Evolutionary conservation across 2,113 vertebrate species (phyloP), one percentile per base, ranked within the genome.

Genomic region (Microcebus lehilahytsara): DNA sequence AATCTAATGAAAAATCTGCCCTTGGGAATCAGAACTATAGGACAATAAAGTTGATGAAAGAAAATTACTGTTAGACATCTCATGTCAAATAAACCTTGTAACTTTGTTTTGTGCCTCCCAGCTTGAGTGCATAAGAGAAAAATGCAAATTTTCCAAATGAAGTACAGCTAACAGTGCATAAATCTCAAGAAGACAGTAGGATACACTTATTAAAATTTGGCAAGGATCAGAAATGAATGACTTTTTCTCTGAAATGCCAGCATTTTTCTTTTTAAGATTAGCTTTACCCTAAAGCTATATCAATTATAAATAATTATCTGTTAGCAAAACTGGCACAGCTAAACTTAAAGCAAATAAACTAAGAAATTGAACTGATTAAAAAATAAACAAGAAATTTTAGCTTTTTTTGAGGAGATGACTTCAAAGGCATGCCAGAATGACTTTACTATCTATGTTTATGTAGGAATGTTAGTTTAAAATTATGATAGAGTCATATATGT

Each of bases 61-160:
- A 97, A 98, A 98, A 98, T 98, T 98, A 97, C 96, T 98, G 91
- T 96, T 96, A 98, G 97, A 96, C 95, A 96, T 97, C 84, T 97
- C 92, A 51, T 93, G 98, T 95, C 93, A 97, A 97, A 96, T 93
- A 97, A 98, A 97, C 79, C 23, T 5, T 96, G 87, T 87, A 96
- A 97, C 90, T 97, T 98, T 98, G 96, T 96, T 98, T 96, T 97
- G 92, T 98, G 97, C 98, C 95, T 98, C 92, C 93, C 84, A 97
- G 98, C 97, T 97, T 97, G 93, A 98, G 98, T 97, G 94, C 89
- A 83, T 95, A 97, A 90, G 83, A 98, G 97, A 98, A 94, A 98
- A 98, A 98, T 98, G 97, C 97, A 98, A 98, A 98, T 98, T 97
- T 97, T 95, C 96, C 97, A 97, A 98, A 97, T 98, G 96, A 98